Conservation (phyloP, 1,140 invertebrate genomes). For the Apis laboriosa region DNA sequence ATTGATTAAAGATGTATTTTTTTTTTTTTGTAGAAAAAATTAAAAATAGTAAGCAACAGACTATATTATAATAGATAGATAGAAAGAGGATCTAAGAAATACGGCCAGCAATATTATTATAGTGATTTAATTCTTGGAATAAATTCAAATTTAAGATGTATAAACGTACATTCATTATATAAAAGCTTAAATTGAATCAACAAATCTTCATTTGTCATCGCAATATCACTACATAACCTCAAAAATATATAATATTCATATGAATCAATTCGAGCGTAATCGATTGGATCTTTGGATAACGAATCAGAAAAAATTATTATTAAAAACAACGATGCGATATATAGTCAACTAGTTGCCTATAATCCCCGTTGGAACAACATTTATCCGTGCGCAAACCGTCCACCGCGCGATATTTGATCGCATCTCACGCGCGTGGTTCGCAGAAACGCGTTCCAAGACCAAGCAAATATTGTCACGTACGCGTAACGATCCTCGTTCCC, state of each 20-base stretch:
- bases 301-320: not conserved
- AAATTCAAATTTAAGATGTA: not conserved
- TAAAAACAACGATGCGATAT: too few species aligned
- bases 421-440: conserved; percentile 14
- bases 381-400: not conserved
- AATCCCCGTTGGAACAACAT: not conserved
- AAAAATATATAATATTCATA: too few species aligned
- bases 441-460: conserved; percentile 27
- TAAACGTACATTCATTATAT: not conserved
- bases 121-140: too few species aligned
- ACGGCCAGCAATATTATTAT: too few species aligned
- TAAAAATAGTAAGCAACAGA: not conserved
- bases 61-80: not conserved
- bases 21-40: not conserved
- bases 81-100: not conserved
- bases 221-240: too few species aligned
- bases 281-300: not conserved
- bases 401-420: conserved; percentile 39
- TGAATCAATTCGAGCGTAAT: not conserved
- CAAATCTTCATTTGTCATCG: not conserved
- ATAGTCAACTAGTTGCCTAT: too few species aligned
- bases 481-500: not conserved
- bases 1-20: too few species aligned
- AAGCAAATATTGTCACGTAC: conserved; percentile 48
- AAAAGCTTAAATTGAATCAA: not conserved